phyloP scores from a whole-genome alignment of 2,797 vertebrate species.

The Sciurus vulgaris region DNA sequence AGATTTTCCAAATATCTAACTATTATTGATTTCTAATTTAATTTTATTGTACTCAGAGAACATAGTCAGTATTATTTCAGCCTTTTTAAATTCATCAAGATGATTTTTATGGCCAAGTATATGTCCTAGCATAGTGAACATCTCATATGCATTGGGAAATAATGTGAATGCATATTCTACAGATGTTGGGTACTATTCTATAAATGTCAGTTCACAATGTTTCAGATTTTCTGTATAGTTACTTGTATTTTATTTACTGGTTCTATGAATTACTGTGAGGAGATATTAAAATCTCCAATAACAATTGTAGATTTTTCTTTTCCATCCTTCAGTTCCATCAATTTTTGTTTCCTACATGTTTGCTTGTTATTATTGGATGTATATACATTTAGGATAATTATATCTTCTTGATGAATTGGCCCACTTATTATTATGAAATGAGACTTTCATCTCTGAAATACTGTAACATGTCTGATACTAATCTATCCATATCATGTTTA shows the following conservation, averaged over 20 bases:
- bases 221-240: conserved; percentile 24
- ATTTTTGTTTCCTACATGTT: not conserved
- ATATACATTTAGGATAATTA: not conserved
- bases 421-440: conserved; percentile 12
- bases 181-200: not conserved
- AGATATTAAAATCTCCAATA: not conserved
- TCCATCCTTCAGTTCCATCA: not conserved
- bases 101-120: conserved; percentile 32
- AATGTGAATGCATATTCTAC: not conserved
- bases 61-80: conserved; percentile 26
- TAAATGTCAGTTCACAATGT: not conserved
- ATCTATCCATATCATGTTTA: not conserved
- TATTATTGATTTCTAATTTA: conserved; percentile 64
- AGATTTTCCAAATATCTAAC: conserved; percentile 60
- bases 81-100: conserved; percentile 52
- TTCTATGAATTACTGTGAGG: conserved; percentile 28
- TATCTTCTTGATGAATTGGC: conserved; percentile 26
- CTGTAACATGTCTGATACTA: conserved; percentile 15
- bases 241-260: not conserved
- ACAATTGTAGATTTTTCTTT: not conserved
- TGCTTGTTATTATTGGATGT: not conserved
- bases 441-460: not conserved
- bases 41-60: conserved; percentile 48
- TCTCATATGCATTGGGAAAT: not conserved
- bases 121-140: not conserved